Percentiles rank a stretch among this genome's conserved stretches.
Conservation (phyloP, 2,797 vertebrate genomes). For the Todus mexicanus region DNA sequence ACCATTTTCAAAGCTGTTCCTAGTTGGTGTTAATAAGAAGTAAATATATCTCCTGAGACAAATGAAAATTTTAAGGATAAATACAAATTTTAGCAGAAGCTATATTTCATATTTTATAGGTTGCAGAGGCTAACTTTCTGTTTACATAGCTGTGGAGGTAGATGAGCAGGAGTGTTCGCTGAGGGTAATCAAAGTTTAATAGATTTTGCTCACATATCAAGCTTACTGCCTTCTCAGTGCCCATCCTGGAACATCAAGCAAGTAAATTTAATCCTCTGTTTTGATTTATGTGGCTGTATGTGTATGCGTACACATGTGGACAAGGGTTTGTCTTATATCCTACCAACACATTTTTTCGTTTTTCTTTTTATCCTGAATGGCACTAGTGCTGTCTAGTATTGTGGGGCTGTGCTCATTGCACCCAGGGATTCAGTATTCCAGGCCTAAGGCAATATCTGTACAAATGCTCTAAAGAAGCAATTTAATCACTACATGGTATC, state of each 20-base stretch:
- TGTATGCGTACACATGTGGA: fast-evolving
- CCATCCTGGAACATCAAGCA: not conserved
- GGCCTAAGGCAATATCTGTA: not conserved
- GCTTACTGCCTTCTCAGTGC: not conserved
- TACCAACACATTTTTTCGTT: not conserved
- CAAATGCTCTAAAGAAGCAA: not conserved
- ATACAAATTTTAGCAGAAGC: not conserved
- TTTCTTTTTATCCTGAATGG: not conserved
- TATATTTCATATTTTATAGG: not conserved
- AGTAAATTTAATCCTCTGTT: not conserved
- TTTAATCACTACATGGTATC: not conserved
- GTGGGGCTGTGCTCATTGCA: not conserved
- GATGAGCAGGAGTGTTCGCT: not conserved
- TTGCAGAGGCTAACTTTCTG: not conserved
- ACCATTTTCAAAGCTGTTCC: not conserved
- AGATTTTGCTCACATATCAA: not conserved
- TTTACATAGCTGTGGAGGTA: not conserved
- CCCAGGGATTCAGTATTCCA: not conserved
- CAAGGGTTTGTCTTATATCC: not conserved
- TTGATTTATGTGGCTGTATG: not conserved
- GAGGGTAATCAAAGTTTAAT: not conserved
- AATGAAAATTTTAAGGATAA: not conserved
- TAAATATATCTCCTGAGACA: not conserved
- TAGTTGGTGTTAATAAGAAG: not conserved
- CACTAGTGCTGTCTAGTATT: not conserved